Base-by-base conservation (phyloP, 2,113 vertebrate genomes). In the Piprites chloris region DNA sequence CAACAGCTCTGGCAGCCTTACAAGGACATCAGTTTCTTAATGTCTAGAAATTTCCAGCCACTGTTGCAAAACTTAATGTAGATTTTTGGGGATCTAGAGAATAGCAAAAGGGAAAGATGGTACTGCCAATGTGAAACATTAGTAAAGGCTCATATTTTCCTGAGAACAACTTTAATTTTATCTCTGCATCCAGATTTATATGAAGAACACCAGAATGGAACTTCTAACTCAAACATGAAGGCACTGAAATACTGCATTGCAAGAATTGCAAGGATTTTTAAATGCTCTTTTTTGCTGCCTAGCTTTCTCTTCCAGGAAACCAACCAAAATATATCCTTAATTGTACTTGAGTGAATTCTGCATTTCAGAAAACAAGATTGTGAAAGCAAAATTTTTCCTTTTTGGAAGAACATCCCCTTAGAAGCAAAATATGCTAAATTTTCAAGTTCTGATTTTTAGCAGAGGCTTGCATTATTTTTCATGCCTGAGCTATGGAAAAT, bases 21-120 rank as follows among this genome's bases (percentile, higher is more conserved):
- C 96, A 97, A 97, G 96, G 95, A 96, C 96, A 95, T 75, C 46
- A 82, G 42, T 97, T 97, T 96, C 96, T 96, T 97, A 93, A 97
- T 27, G 33, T 74, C 87, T 96, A 87, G 92, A 91, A 95, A 94
- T 90, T 93, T 96, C 89, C 82, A 96, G 23, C 75, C 46, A 63
- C 62, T 61, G 1, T 97, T 96, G 91, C 93, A 96, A 93, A 93
- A 91, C 68, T 85, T 87, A 39, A 17, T 80, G 85, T 85, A 93
- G 81, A 66, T 73, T 82, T 93, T 87, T 5, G 17, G n/a, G 33
- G 72, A 41, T 75, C 62, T 79, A 91, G 62, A 96, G 68, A 66
- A 77, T 26, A 83, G 73, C 44, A 71, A 77, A 84, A 90, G 41
- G 77, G 56, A 63, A 91, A 86, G 80, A 47, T 55, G 27, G 66